Percentiles rank a stretch among this genome's conserved stretches.
Evolutionary conservation across 2,888 invertebrate genomes (phyloP).

Genomic region (Pseudanteris insignis): DNA sequence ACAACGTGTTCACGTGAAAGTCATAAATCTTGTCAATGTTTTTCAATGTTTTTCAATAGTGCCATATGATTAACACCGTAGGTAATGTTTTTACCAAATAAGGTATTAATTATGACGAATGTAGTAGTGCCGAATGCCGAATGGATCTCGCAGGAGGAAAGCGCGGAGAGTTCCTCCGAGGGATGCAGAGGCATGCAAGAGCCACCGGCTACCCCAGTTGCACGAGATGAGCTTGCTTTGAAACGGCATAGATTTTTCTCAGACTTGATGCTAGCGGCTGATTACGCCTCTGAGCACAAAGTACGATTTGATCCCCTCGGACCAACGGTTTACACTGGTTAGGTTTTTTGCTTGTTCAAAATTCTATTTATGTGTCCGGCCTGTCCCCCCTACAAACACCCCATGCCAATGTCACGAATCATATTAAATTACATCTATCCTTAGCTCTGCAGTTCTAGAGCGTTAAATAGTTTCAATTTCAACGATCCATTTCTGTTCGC

Average conservation of each 20-base stretch:
- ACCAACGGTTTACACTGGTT: conserved; percentile 73
- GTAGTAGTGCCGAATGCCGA: conserved; percentile 49
- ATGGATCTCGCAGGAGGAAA: conserved; percentile 66
- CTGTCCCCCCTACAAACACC: conserved; percentile 7
- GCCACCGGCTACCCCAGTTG: conserved; percentile 80
- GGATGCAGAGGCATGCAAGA: conserved; percentile 70
- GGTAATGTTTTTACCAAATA: background rate
- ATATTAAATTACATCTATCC: background rate
- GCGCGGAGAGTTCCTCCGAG: conserved; percentile 57
- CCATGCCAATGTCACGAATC: conserved; percentile 15
- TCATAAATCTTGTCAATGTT: too few species aligned
- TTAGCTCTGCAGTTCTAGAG: too few species aligned
- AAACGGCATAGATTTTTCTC: conserved; percentile 82
- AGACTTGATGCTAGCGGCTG: conserved; percentile 78
- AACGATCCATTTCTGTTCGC: too few species aligned
- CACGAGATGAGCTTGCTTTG: conserved; percentile 80
- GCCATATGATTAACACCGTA: background rate
- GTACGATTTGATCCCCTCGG: conserved; percentile 80
- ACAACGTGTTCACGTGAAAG: too few species aligned
- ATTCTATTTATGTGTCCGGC: conserved; percentile 27
- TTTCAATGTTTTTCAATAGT: too few species aligned
- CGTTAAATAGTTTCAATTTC: too few species aligned
- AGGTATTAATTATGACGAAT: conserved; percentile 24
- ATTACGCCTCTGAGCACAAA: conserved; percentile 78
- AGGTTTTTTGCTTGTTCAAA: conserved; percentile 51